A percentile compares a stretch with the other conserved stretches of the same genome.
Evolutionary conservation across 2,113 vertebrate species (phyloP).

Genomic region (Rhinichthys klamathensis): DNA sequence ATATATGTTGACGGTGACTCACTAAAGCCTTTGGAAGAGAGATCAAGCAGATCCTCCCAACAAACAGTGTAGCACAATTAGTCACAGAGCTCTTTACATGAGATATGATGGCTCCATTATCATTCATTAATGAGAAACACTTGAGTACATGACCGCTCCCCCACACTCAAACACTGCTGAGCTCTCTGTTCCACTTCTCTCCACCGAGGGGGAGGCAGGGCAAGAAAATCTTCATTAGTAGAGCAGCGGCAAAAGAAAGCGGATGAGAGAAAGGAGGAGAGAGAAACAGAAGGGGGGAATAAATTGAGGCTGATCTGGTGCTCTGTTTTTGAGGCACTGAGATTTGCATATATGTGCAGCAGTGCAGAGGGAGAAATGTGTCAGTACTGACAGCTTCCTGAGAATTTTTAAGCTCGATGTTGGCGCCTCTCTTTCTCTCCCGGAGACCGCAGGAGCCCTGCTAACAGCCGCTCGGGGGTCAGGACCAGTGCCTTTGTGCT

Average conservation of each 20-base stretch:
- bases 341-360: conserved; percentile 82
- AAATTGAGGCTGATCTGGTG: conserved; percentile 80
- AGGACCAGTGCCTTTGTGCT: conserved; percentile 69
- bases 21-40: neutral
- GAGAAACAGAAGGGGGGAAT: conserved; percentile 70
- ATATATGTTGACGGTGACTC: neutral
- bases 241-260: conserved; percentile 56
- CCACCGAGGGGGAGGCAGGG: conserved; percentile 51
- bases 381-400: conserved; percentile 77
- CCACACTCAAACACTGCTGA: conserved; percentile 53
- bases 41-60: conserved; percentile 60
- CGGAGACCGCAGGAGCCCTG: conserved; percentile 37
- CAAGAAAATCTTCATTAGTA: conserved; percentile 28
- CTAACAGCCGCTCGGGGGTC: conserved; percentile 63
- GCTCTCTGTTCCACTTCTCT: conserved; percentile 58
- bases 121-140: conserved; percentile 57
- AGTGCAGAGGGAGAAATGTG: conserved; percentile 80
- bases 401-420: conserved; percentile 74
- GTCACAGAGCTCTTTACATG: conserved; percentile 57
- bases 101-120: conserved; percentile 60
- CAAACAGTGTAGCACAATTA: conserved; percentile 67
- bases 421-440: conserved; percentile 54
- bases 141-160: conserved; percentile 56
- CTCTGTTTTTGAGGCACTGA: conserved; percentile 76
- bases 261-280: conserved; percentile 57